Base-by-base conservation (phyloP, 2,113 vertebrate genomes). In the Rousettus leschenaultii region DNA sequence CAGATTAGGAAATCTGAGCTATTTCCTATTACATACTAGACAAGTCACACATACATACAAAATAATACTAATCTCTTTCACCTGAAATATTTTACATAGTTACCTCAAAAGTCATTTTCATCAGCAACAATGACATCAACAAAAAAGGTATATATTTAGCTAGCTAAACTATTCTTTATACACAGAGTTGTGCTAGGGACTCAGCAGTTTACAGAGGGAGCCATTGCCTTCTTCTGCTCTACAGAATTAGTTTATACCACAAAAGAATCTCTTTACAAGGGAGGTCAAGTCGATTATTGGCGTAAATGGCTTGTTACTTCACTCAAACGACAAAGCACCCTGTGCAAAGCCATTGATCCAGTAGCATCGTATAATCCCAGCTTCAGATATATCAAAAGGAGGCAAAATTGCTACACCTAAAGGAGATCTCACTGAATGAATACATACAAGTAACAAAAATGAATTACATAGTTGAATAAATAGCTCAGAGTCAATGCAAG, bases 11-110 rank as follows among this genome's bases (percentile, higher is more conserved):
- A 77, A 51, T 59, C 63, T 57, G n/a, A 84, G 61, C 28, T 82
- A 65, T 66, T 96, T 75, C n/a, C 26, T 63, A 28, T 75, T 92
- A n/a, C 77, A 82, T 91, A 89, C 38, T 82, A 91, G 57, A 65
- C n/a, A 86, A 26, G 57, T 82, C 90, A 85, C 38, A 14, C 30
- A 85, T 30, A 89, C 16, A 48, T 15, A n/a, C 51, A 77, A 91
- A 53, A 53, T 59, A 84, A 95, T 35, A 16, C 30, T 7, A 4
- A 57, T 70, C 30, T 61, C 79, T 83, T 63, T 78, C 80, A 80
- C 78, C 24, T 70, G 24, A 84, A 80, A 38, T 88, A 86, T 33
- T 95, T 89, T 57, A 18, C 12, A 40, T 59, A 80, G 79, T 61
- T 74, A 26, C 22, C 48, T 66, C 63, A 48, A 61, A 86, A 84